Percentiles rank a stretch among this genome's conserved stretches.
Conservation (phyloP, 2,113 vertebrate species). For the Microtus montanus region DNA sequence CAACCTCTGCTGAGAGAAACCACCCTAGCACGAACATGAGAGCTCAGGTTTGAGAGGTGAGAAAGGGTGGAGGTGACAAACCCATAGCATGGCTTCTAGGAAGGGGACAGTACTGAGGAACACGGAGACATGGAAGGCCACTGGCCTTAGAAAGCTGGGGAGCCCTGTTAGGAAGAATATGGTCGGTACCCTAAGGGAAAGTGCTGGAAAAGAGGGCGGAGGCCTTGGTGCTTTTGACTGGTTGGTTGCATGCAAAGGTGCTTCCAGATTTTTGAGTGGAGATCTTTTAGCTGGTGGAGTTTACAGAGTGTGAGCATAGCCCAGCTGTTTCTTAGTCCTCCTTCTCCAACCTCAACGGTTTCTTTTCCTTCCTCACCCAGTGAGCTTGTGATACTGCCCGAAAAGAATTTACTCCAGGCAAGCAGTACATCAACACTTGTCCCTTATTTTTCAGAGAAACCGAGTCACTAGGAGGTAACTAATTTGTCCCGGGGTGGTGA, state of each 20-base stretch:
- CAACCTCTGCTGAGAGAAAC: too few species aligned
- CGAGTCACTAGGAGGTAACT: background rate
- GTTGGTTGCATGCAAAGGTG: too few species aligned
- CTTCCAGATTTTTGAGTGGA: background rate
- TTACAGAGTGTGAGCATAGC: background rate
- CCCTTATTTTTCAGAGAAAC: constrained; percentile 23
- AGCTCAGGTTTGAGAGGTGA: background rate
- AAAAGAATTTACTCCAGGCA: constrained; percentile 1
- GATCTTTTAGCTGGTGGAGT: background rate
- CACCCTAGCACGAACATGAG: background rate
- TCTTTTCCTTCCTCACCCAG: background rate
- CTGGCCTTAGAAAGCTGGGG: background rate
- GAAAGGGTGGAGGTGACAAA: background rate
- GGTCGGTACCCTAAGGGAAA: background rate
- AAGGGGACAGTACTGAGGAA: background rate
- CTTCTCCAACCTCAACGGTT: background rate
- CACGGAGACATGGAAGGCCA: background rate
- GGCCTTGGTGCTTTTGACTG: background rate
- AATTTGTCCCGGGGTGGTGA: background rate
- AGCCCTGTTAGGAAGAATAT: background rate
- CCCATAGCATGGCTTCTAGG: background rate
- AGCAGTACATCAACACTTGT: background rate
- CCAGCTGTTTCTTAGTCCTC: background rate
- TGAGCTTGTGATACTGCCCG: background rate
- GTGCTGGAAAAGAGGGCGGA: background rate